phyloP scores from a whole-genome alignment of 2,888 invertebrate species.

The Euclidia mi region DNA sequence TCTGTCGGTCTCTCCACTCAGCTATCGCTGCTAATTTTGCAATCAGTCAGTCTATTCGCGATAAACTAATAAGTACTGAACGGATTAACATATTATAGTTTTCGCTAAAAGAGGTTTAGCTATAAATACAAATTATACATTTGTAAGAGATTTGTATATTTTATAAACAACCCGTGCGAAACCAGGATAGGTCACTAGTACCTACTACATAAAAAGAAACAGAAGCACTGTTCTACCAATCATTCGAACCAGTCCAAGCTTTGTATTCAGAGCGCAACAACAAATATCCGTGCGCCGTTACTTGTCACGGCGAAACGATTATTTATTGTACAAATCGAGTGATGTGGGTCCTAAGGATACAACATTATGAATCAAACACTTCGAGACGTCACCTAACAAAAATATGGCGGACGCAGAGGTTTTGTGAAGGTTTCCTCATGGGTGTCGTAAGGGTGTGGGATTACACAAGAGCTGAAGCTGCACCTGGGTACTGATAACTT shows the following conservation, averaged over 20 bases:
- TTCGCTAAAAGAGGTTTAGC: too few species aligned
- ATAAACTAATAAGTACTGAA: too few species aligned
- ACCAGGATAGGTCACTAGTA: too few species aligned
- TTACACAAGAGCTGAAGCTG: conserved; percentile 21
- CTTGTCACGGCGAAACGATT: conserved; percentile 72
- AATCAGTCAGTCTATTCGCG: too few species aligned
- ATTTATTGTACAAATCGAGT: conserved; percentile 80
- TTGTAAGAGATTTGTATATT: too few species aligned
- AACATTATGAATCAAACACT: conserved; percentile 73
- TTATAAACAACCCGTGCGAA: too few species aligned
- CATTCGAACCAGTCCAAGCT: conserved; percentile 23
- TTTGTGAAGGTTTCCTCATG: conserved; percentile 24
- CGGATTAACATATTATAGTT: too few species aligned
- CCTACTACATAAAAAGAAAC: too few species aligned
- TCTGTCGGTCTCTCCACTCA: too few species aligned
- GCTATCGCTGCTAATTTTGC: too few species aligned
- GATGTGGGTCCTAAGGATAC: conserved; percentile 76
- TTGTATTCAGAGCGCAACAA: conserved; percentile 70
- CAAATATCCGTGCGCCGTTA: conserved; percentile 67
- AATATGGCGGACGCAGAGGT: conserved; percentile 19
- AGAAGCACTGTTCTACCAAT: conserved; percentile 12
- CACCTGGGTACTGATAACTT: conserved; percentile 51
- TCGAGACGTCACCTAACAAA: conserved; percentile 46
- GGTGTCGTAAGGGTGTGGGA: conserved; percentile 28
- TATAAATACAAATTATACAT: too few species aligned